Conservation (phyloP, 2,888 invertebrate species). For the Melanostoma mellinum region DNA sequence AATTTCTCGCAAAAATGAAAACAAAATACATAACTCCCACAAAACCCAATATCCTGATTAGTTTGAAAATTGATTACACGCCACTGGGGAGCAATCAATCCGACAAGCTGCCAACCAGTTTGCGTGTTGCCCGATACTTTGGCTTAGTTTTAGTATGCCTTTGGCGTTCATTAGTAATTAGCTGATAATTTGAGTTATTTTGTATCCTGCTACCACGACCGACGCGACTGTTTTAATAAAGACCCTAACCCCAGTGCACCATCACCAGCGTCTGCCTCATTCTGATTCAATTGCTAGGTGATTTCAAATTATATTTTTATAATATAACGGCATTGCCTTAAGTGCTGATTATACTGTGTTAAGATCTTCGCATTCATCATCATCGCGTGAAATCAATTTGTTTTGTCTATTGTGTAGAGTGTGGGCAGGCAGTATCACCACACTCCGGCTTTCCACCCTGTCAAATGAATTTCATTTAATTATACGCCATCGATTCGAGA, state of each 20-base stretch:
- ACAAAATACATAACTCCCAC: not conserved
- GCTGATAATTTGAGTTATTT: slow-evolving; percentile 55
- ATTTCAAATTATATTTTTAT: slow-evolving; percentile 23
- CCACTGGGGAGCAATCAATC: slow-evolving; percentile 58
- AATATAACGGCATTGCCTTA: slow-evolving; percentile 20
- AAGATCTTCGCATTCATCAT: slow-evolving; percentile 53
- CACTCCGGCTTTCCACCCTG: not conserved
- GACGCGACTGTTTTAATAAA: not conserved
- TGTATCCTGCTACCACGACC: slow-evolving; percentile 11
- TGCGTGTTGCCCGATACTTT: slow-evolving; percentile 55
- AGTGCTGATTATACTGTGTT: slow-evolving; percentile 39
- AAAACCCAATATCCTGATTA: slow-evolving; percentile 51
- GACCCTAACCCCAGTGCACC: too few relatives aligned
- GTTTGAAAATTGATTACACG: slow-evolving; percentile 65
- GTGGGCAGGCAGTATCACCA: slow-evolving; percentile 14
- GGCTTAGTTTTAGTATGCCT: slow-evolving; percentile 33
- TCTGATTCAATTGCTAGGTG: too few relatives aligned
- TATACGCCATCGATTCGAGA: slow-evolving; percentile 12
- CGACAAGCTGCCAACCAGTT: slow-evolving; percentile 61
- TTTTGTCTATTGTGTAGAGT: not conserved
- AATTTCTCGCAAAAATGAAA: not conserved
- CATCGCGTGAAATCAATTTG: slow-evolving; percentile 58
- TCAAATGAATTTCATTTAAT: slow-evolving; percentile 29
- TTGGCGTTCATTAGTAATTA: slow-evolving; percentile 47
- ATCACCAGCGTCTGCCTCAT: too few relatives aligned